These are phyloP conservation scores for Palythoa caribaeorum DNA, from an alignment of 92 coral and sea anemone species.

Conservation along the genomic window DNA sequence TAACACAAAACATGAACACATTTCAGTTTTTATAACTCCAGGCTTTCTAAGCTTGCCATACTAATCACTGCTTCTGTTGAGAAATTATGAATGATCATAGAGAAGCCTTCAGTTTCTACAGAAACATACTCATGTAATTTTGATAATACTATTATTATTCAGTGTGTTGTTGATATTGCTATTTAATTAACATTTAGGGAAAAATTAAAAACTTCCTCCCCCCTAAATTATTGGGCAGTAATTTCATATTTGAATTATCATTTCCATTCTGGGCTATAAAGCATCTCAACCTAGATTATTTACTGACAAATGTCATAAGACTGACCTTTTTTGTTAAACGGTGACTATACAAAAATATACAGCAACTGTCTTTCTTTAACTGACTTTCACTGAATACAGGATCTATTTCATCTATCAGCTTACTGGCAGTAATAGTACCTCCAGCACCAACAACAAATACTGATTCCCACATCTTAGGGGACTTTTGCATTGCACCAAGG, in stretches of 20 bases:
- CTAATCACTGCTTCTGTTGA: too few relatives aligned
- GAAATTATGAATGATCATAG: too few relatives aligned
- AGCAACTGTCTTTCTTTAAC: constrained; percentile 27
- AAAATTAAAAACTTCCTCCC: too few relatives aligned
- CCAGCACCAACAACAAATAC: constrained; percentile 56
- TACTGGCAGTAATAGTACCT: constrained; percentile 49
- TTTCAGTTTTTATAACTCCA: too few relatives aligned
- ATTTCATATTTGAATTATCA: background rate
- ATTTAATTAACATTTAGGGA: too few relatives aligned
- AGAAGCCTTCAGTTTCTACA: too few relatives aligned
- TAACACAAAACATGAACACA: too few relatives aligned
- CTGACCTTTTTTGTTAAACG: background rate
- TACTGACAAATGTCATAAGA: too few relatives aligned
- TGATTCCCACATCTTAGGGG: constrained; percentile 48
- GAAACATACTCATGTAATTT: too few relatives aligned
- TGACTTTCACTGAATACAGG: constrained; percentile 48
- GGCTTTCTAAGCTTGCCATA: too few relatives aligned
- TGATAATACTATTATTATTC: too few relatives aligned
- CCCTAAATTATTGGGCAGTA: background rate
- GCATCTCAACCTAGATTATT: background rate
- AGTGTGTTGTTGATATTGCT: too few relatives aligned
- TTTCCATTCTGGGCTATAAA: background rate
- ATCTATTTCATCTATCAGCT: constrained; percentile 26
- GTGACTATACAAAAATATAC: background rate
- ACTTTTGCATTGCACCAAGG: constrained; percentile 44